Evolutionary conservation across 2,797 vertebrate species (phyloP).

Genomic region (Gila robusta): DNA sequence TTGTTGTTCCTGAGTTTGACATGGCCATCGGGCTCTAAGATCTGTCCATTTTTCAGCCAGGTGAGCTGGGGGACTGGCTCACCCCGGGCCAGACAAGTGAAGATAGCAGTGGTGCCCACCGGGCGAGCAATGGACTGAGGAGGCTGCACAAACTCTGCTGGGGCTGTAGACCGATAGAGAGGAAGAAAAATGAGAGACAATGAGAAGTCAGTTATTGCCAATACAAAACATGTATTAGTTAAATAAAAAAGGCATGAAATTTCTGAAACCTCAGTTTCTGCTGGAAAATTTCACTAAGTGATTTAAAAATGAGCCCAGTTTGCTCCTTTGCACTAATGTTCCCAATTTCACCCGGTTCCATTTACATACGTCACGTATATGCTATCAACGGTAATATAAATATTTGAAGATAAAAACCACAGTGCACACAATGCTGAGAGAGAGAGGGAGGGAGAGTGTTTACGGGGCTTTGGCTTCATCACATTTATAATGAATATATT

Average conservation of each 20-base stretch:
- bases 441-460: neutral
- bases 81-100: conserved; percentile 93
- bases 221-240: neutral
- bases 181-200: neutral
- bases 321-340: neutral
- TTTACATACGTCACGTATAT: neutral
- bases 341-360: neutral
- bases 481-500: conserved; percentile 37
- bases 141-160: conserved; percentile 94
- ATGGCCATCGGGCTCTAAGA: conserved; percentile 90
- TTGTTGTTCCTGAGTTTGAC: conserved; percentile 98
- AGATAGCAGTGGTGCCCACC: conserved; percentile 93
- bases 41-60: conserved; percentile 96
- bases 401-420: neutral
- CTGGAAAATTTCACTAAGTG: neutral
- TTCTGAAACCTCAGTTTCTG: neutral
- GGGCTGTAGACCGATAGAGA: conserved; percentile 77
- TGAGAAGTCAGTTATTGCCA: neutral
- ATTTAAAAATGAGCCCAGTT: neutral
- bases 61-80: conserved; percentile 94
- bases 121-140: conserved; percentile 96
- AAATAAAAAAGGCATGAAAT: neutral
- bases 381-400: neutral
- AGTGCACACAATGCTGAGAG: neutral
- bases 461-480: conserved; percentile 20